Evolutionary conservation across 92 coral and sea anemone species (phyloP).

Genomic region (Virgularia gustaviana): DNA sequence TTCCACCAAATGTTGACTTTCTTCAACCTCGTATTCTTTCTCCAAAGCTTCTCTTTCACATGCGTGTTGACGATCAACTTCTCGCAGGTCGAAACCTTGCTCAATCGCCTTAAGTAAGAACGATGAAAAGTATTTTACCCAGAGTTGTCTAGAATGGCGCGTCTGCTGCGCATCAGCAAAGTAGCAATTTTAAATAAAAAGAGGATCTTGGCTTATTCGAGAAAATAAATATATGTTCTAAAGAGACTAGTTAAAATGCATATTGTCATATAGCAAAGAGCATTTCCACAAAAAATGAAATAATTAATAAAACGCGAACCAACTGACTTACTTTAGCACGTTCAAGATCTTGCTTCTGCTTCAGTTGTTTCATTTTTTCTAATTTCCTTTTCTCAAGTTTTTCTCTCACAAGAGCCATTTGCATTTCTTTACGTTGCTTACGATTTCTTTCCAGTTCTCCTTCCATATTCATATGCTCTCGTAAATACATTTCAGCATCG

Average conservation of each 20-base stretch:
- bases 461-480: constrained; percentile 79
- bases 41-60: constrained; percentile 73
- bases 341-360: constrained; percentile 77
- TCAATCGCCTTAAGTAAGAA: constrained; percentile 74
- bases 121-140: no score
- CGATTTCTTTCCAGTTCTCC: constrained; percentile 80
- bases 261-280: no score
- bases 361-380: constrained; percentile 61
- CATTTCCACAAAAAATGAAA: neutral
- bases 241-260: no score
- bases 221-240: no score
- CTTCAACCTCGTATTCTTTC: constrained; percentile 80
- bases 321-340: constrained; percentile 72
- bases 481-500: constrained; percentile 76
- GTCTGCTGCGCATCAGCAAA: no score
- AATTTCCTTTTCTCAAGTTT: constrained; percentile 81
- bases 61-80: constrained; percentile 68
- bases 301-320: no score
- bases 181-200: no score
- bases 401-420: constrained; percentile 69
- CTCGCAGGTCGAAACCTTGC: constrained; percentile 70
- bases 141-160: no score
- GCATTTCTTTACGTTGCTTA: constrained; percentile 71
- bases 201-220: no score
- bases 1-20: constrained; percentile 71